Conservation (phyloP, 2,888 invertebrate genomes). For the Notocelia uddmanniana region DNA sequence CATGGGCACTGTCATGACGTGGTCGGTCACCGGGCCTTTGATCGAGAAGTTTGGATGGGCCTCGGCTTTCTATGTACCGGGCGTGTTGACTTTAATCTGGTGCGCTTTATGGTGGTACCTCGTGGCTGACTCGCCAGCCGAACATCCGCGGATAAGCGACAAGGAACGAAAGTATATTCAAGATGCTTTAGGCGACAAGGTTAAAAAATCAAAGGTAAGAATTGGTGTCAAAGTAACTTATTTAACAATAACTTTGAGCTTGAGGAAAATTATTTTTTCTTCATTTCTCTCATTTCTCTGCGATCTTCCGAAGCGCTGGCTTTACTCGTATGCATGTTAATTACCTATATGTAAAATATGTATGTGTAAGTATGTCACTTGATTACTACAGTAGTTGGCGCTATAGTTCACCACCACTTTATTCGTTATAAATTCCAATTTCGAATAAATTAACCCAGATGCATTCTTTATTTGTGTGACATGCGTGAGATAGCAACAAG, state of each 20-base stretch:
- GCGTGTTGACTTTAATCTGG: conserved; percentile 84
- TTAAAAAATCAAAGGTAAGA: conserved; percentile 85
- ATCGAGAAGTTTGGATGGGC: conserved; percentile 88
- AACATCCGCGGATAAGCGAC: conserved; percentile 87
- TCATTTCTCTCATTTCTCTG: too few species aligned
- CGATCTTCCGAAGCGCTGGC: too few species aligned
- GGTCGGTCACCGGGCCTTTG: conserved; percentile 88
- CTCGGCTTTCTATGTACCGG: conserved; percentile 88
- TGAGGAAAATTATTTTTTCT: too few species aligned
- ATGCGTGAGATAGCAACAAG: not conserved
- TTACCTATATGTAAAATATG: conserved; percentile 12
- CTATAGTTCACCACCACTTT: too few species aligned
- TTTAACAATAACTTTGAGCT: too few species aligned
- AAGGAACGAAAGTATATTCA: conserved; percentile 88
- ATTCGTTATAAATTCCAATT: not conserved
- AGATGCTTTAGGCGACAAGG: conserved; percentile 85
- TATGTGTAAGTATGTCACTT: not conserved
- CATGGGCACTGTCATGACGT: conserved; percentile 89
- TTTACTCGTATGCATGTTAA: not conserved
- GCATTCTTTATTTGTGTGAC: not conserved
- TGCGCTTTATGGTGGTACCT: conserved; percentile 87
- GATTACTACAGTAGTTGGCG: not conserved
- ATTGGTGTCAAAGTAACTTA: conserved; percentile 42
- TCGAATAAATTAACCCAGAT: conserved; percentile 6
- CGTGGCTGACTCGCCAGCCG: conserved; percentile 87